Conservation (phyloP, 2,888 invertebrate species). For the Mactromeris polynyma region DNA sequence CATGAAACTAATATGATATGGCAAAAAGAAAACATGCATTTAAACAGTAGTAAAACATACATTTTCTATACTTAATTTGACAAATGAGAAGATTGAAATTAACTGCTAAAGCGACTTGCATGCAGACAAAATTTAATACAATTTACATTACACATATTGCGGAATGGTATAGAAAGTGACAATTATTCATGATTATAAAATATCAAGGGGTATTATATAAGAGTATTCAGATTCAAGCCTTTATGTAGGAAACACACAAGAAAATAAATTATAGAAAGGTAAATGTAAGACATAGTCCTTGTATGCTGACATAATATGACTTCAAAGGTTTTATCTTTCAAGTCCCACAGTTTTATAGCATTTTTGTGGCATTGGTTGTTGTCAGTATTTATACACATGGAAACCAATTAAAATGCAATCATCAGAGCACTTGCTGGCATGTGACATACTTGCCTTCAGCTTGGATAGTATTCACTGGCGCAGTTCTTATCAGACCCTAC, state of each 20-base stretch:
- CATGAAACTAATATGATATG: neutral
- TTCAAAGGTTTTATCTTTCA: neutral
- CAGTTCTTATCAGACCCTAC: too few relatives aligned
- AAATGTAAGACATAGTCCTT: neutral
- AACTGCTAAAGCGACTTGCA: neutral
- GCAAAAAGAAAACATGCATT: conserved; percentile 8
- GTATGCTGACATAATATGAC: neutral
- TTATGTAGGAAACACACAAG: neutral
- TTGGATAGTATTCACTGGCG: too few relatives aligned
- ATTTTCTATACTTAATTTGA: neutral
- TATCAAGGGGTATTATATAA: neutral
- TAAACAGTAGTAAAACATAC: neutral
- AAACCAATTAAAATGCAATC: conserved; percentile 3
- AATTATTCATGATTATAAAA: neutral
- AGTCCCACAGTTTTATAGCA: neutral
- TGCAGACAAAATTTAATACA: neutral
- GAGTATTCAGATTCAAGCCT: neutral
- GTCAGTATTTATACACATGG: neutral
- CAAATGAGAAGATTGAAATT: neutral
- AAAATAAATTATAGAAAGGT: neutral
- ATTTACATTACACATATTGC: neutral
- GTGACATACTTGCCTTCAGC: neutral
- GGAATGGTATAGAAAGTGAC: neutral
- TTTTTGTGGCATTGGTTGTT: neutral
- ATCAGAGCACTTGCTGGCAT: neutral